Evolutionary conservation across 2,113 vertebrate genomes (phyloP), one percentile per base, ranked within the genome.

Genomic region (Oplegnathus fasciatus): DNA sequence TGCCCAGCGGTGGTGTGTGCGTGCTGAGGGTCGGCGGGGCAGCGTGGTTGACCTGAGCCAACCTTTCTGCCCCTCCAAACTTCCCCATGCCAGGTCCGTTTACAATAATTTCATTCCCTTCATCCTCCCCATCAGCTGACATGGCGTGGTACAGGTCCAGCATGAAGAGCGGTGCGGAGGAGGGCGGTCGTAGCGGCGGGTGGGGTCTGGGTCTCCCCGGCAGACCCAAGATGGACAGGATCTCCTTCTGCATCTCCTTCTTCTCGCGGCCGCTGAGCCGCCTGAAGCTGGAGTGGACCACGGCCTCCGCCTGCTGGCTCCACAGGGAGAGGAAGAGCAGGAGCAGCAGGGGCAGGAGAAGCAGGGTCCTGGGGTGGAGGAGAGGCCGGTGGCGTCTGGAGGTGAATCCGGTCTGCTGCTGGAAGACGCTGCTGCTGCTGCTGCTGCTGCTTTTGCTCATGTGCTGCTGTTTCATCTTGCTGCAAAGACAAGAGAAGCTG

Each of bases 91-190:
- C 91, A 0, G 73, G 76, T 15, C 90, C 89, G 17, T 9, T 88
- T 1, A 86, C 55, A 1, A 92, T 52, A 15, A 94, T 89, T 3
- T 92, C 93, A 6, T 94, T 93, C 9, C 83, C 91, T 3, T 93
- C 94, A 61, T 91, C 95, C 86, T 87, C 95, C 30, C 83, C 95
- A 14, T 96, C 96, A 0, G 89, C 93, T 6, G 96, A 96, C 95
- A 98, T 95, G 85, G 97, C 97, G 89, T 96, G 97, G 94, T 98
- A 98, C 15, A 99, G 95, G 83, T 98, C 97, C 90, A 98, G 94
- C 98, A 99, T 99, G 95, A 98, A 99, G 85, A 98, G 97, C 0
- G 98, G 97, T 0, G 97, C 97, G 0, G 98, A 97, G 26, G 97
- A 96, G 5, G 97, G 96, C 1, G 96, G 96, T 0, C 96, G 91